These are phyloP conservation scores for Saccostrea glomerata DNA, from an alignment of 1,140 invertebrate species.

Conservation along the genomic window DNA sequence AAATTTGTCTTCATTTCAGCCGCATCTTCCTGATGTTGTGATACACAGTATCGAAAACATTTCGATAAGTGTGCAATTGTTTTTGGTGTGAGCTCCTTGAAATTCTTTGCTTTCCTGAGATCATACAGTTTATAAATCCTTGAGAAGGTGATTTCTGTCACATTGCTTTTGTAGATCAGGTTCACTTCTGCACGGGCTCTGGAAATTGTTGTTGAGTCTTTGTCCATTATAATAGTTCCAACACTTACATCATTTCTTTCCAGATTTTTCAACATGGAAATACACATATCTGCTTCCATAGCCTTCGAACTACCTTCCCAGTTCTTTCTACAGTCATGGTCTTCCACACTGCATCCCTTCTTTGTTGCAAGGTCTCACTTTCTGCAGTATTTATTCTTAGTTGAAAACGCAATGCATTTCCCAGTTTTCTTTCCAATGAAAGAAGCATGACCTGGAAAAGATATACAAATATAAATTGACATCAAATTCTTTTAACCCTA, in stretches of 20 bases:
- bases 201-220: too few species aligned
- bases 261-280: too few species aligned
- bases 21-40: slow-evolving; percentile 8
- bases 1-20: neutral
- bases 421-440: too few species aligned
- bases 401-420: too few species aligned
- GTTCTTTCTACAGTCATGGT: slow-evolving; percentile 21
- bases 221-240: too few species aligned
- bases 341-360: neutral
- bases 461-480: neutral
- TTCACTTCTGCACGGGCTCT: too few species aligned
- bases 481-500: neutral
- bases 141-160: too few species aligned
- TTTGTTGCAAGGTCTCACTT: neutral
- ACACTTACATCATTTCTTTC: too few species aligned
- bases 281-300: too few species aligned
- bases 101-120: neutral
- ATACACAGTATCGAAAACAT: slow-evolving; percentile 25
- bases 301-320: neutral
- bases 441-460: too few species aligned
- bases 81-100: slow-evolving; percentile 8
- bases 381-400: neutral
- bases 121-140: too few species aligned
- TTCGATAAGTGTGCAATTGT: slow-evolving; percentile 23
- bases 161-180: too few species aligned